Percentiles rank a stretch among this genome's conserved stretches.
Conservation (phyloP, 2,113 vertebrate species). For the Strix uralensis region DNA sequence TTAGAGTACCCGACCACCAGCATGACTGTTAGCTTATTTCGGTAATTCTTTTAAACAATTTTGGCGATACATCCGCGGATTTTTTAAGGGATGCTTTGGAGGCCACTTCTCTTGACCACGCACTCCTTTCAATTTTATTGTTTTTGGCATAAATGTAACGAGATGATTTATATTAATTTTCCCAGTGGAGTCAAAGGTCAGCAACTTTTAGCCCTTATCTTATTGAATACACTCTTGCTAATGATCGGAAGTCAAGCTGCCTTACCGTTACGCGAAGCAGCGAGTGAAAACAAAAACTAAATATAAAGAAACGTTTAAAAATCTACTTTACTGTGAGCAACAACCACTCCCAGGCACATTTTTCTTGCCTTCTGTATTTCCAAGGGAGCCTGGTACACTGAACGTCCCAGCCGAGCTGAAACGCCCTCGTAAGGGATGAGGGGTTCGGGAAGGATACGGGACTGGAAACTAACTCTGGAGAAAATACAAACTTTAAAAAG, state of each 20-base stretch:
- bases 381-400: neutral
- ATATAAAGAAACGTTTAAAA: neutral
- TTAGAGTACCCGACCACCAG: neutral
- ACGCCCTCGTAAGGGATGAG: neutral
- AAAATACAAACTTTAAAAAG: neutral
- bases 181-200: constrained; percentile 16
- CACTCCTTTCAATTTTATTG: neutral
- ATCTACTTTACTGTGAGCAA: neutral
- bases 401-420: neutral
- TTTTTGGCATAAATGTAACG: constrained; percentile 2
- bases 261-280: neutral
- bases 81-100: neutral
- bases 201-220: neutral
- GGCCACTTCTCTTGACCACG: neutral
- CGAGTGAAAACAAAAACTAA: neutral
- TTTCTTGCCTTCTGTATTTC: neutral
- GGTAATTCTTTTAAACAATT: neutral
- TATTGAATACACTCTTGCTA: constrained; percentile 1
- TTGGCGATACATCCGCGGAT: neutral
- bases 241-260: neutral
- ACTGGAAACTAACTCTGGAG: neutral
- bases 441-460: neutral
- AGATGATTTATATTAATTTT: constrained; percentile 31
- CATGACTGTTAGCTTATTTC: neutral
- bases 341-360: neutral